A percentile compares a stretch with the other conserved stretches of the same genome.
Conservation (phyloP, 1,140 invertebrate genomes). For the Procambarus virginalis region DNA sequence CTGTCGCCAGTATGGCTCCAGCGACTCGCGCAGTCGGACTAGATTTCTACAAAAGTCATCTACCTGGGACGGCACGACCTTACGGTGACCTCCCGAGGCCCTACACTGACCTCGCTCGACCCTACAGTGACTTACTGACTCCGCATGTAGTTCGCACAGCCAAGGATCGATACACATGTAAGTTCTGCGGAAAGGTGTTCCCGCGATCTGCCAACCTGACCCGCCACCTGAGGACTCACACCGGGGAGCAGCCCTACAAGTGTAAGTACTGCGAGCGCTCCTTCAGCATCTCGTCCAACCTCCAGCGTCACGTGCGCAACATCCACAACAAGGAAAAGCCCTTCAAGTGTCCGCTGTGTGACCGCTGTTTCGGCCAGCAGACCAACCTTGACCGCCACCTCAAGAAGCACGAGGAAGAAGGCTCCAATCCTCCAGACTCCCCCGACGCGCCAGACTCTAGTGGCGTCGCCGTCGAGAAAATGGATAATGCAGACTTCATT, state of each 20-base stretch:
- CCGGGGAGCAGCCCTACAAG: conserved; percentile 90
- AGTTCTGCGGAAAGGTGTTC: conserved; percentile 83
- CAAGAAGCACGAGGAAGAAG: conserved; percentile 90
- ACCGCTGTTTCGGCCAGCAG: conserved; percentile 97
- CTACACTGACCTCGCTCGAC: conserved; percentile 34
- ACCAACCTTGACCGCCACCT: conserved; percentile 97
- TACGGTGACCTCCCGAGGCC: conserved; percentile 32
- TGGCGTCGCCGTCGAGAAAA: conserved; percentile 7
- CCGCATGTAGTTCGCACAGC: conserved; percentile 33
- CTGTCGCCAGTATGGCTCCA: neutral
- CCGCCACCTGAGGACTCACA: conserved; percentile 96
- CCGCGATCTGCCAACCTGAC: conserved; percentile 57
- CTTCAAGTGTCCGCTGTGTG: conserved; percentile 78
- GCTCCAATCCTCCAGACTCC: conserved; percentile 69
- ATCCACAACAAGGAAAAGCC: conserved; percentile 78
- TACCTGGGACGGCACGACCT: conserved; percentile 20
- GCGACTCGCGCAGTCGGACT: conserved; percentile 18
- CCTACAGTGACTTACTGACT: conserved; percentile 49
- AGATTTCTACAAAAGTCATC: conserved; percentile 51
- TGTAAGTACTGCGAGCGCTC: conserved; percentile 60
- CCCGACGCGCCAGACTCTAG: conserved; percentile 57
- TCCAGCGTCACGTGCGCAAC: conserved; percentile 58
- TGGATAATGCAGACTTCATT: neutral
- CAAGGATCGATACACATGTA: conserved; percentile 95
- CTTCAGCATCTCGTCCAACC: conserved; percentile 64